Conservation (phyloP, 2,113 vertebrate genomes). For the Anoura caudifer region DNA sequence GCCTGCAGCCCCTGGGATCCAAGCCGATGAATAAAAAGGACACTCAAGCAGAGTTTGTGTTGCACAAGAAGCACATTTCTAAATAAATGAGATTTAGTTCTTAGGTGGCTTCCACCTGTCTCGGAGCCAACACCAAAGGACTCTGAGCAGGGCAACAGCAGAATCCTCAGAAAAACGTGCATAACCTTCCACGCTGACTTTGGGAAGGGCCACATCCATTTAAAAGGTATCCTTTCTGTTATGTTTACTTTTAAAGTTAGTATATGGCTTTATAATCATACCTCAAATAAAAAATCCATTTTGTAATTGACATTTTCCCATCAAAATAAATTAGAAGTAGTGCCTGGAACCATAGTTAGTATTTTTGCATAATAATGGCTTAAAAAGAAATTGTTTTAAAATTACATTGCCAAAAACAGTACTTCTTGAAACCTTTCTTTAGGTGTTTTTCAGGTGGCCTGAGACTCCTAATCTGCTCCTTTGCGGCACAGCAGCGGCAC, state of each 20-base stretch:
- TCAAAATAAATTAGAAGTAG: slow-evolving; percentile 7
- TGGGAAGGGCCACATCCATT: not conserved
- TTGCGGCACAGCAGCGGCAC: not conserved
- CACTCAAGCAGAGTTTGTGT: not conserved
- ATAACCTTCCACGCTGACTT: not conserved
- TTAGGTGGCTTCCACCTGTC: not conserved
- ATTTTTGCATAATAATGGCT: slow-evolving; percentile 27
- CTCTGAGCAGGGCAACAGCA: not conserved
- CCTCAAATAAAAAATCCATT: slow-evolving; percentile 22
- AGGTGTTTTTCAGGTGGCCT: not conserved
- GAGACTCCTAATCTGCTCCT: not conserved
- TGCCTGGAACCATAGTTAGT: not conserved
- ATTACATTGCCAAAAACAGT: slow-evolving; percentile 32
- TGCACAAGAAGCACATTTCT: not conserved
- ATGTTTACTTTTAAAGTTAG: not conserved
- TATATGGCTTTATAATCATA: not conserved
- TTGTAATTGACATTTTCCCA: not conserved
- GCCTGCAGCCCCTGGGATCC: not conserved
- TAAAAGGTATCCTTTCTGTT: not conserved
- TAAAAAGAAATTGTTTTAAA: slow-evolving; percentile 31
- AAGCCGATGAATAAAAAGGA: not conserved
- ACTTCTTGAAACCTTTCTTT: not conserved
- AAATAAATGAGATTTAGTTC: not conserved
- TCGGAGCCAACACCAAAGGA: not conserved
- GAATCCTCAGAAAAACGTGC: not conserved